Base-by-base conservation (phyloP, 2,797 vertebrate species). In the Neosilurus hyrtlii region DNA sequence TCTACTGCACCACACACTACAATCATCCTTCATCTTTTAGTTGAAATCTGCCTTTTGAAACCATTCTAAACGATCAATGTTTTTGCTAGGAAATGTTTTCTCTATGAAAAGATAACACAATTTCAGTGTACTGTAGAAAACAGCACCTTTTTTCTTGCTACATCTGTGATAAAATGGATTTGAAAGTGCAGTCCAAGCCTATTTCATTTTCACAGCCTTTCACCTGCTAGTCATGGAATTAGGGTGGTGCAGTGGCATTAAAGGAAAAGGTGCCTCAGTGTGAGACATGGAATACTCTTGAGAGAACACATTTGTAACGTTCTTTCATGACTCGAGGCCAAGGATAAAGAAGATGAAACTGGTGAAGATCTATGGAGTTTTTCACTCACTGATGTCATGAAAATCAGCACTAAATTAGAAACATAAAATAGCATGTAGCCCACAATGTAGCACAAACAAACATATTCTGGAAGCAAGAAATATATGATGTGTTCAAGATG, bases 151-250 rank as follows among this genome's bases (percentile, higher is more conserved):
- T 9, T 51, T 49, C 15, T 78, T 51, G 0, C 22, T 18, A 43
- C 61, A 18, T 78, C n/a, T 24, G n/a, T 49, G 37, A 22, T 70
- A n/a, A 49, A 62, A 71, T 63, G 8, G 37, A 78, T 78, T 78
- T 78, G 75, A 54, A 30, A 63, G 80, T 72, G 71, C 43, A 82
- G 63, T 37, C 37, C 43, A 80, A 80, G 35, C 26, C 79, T n/a
- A 37, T 71, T 80, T 67, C 12, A 37, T 67, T 80, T 67, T 80
- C 65, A 56, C 26, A 80, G 56, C 52, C 52, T 80, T 56, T 63
- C 61, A 78, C 61, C 75, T 65, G n/a, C n/a, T 78, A 63, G 61
- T 78, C 59, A 76, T 3, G 35, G 35, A 76, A 76, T 76, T 20
- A 52, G 2, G 43, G 61, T 43, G n/a, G 15, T 65, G 76, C 43